Conservation (phyloP, 64 coral and sea anemone genomes). For the Montipora sp. region DNA sequence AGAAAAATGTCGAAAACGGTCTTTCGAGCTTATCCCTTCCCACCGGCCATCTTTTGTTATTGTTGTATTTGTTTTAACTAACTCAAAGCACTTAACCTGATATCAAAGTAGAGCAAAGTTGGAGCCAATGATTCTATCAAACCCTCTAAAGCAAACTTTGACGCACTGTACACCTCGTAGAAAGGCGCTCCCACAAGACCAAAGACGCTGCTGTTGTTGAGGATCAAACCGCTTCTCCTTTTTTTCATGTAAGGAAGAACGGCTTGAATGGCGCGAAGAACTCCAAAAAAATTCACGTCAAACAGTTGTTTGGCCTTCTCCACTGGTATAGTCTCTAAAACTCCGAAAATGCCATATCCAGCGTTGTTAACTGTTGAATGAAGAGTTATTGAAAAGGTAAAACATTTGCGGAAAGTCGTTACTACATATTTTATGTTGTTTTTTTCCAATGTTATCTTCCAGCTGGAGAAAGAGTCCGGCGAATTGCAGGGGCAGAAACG, state of each 20-base stretch:
- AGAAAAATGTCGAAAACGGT: too few relatives aligned
- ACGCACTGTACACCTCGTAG: constrained; percentile 56
- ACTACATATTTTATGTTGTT: too few relatives aligned
- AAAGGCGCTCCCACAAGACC: constrained; percentile 49
- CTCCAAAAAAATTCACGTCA: constrained; percentile 58
- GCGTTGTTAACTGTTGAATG: constrained; percentile 60
- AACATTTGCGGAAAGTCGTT: too few relatives aligned
- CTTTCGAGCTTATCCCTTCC: too few relatives aligned
- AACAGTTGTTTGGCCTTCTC: constrained; percentile 36
- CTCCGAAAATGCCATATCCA: neutral
- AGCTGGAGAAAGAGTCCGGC: too few relatives aligned
- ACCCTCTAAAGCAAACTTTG: constrained; percentile 78
- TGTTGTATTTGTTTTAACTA: too few relatives aligned
- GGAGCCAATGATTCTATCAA: constrained; percentile 60
- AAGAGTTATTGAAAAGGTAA: neutral
- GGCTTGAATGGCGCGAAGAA: constrained; percentile 28
- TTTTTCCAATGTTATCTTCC: too few relatives aligned
- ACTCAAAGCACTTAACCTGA: constrained; percentile 33
- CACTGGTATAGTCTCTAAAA: constrained; percentile 28
- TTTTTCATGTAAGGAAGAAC: constrained; percentile 64
- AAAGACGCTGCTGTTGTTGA: constrained; percentile 56
- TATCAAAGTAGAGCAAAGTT: constrained; percentile 61
- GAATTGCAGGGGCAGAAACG: too few relatives aligned
- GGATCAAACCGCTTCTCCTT: constrained; percentile 27
- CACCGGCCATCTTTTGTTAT: too few relatives aligned